A percentile compares a stretch with the other conserved stretches of the same genome.
Evolutionary conservation across 2,113 vertebrate species (phyloP).

Genomic region (Patagioenas fasciata): DNA sequence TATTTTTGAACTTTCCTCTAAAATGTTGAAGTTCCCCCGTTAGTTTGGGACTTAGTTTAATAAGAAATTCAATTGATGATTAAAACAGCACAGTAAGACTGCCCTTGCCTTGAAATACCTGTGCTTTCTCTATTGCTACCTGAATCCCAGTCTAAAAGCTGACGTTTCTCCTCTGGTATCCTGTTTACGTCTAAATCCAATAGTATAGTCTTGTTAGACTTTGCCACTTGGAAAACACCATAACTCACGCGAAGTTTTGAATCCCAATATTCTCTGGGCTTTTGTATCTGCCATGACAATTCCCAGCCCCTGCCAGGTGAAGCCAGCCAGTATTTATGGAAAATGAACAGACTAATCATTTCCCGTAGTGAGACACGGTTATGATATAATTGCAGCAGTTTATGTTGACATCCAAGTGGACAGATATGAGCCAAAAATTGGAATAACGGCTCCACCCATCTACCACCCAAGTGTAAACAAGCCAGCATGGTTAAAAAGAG

Average conservation of each 20-base stretch:
- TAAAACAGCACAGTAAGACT: conserved; percentile 14
- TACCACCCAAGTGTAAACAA: conserved; percentile 56
- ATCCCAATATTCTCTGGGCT: conserved; percentile 59
- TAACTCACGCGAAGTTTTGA: conserved; percentile 38
- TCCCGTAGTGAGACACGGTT: conserved; percentile 58
- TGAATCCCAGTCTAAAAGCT: conserved; percentile 25
- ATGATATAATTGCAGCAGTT: conserved; percentile 61
- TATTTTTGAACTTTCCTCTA: not conserved
- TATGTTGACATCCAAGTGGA: conserved; percentile 52
- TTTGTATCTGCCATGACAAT: conserved; percentile 65
- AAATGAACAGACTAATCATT: conserved; percentile 57
- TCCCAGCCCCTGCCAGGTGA: conserved; percentile 61
- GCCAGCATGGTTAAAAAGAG: conserved; percentile 16
- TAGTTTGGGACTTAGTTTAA: not conserved
- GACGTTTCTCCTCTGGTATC: conserved; percentile 10
- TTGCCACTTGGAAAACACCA: conserved; percentile 67
- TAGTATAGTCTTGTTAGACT: conserved; percentile 32
- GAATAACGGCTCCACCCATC: conserved; percentile 61
- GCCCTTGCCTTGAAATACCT: conserved; percentile 39
- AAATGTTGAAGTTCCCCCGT: not conserved
- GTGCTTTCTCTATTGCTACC: conserved; percentile 1
- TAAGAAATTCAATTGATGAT: conserved; percentile 30
- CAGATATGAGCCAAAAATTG: conserved; percentile 44
- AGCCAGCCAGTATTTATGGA: conserved; percentile 56
- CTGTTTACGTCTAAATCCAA: conserved; percentile 57